Evolutionary conservation across 2,113 vertebrate genomes (phyloP).

Genomic region (Siphamia tubifer): DNA sequence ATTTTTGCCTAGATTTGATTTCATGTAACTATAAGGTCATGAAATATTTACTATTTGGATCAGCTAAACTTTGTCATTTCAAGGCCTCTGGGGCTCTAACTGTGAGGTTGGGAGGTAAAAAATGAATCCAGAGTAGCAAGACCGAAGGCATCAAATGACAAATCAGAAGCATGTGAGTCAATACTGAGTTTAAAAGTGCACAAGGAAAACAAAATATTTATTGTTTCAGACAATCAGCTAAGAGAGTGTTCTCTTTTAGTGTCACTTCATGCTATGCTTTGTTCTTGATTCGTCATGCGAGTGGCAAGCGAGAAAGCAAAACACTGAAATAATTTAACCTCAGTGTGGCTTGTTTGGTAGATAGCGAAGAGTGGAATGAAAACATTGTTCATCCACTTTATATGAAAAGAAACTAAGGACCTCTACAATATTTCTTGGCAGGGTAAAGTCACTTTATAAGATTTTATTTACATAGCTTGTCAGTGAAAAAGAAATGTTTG

Average conservation of each 20-base stretch:
- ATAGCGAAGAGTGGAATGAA: slow-evolving; percentile 60
- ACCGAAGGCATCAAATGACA: slow-evolving; percentile 54
- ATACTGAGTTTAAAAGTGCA: slow-evolving; percentile 59
- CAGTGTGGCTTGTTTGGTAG: slow-evolving; percentile 67
- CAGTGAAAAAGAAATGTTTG: slow-evolving; percentile 70
- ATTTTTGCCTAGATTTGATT: slow-evolving; percentile 69
- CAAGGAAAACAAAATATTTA: slow-evolving; percentile 57
- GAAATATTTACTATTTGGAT: slow-evolving; percentile 72
- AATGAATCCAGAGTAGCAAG: slow-evolving; percentile 55
- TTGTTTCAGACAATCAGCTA: slow-evolving; percentile 58
- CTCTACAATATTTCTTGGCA: slow-evolving; percentile 65
- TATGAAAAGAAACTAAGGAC: slow-evolving; percentile 65
- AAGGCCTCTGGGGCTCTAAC: slow-evolving; percentile 54
- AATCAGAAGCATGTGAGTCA: slow-evolving; percentile 60
- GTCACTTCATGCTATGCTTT: slow-evolving; percentile 64
- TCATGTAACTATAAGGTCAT: slow-evolving; percentile 70
- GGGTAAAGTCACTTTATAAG: slow-evolving; percentile 69
- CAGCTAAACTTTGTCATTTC: slow-evolving; percentile 51
- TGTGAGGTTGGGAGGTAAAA: slow-evolving; percentile 57
- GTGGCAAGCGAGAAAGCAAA: slow-evolving; percentile 62
- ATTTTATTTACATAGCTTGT: slow-evolving; percentile 77
- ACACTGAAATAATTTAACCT: slow-evolving; percentile 75
- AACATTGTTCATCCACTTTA: slow-evolving; percentile 69
- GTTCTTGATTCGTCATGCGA: slow-evolving; percentile 64
- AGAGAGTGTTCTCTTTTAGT: slow-evolving; percentile 55